Evolutionary conservation across 2,113 vertebrate species (phyloP), one percentile per base, ranked within the genome.

Genomic region (Cyanocitta stelleri): DNA sequence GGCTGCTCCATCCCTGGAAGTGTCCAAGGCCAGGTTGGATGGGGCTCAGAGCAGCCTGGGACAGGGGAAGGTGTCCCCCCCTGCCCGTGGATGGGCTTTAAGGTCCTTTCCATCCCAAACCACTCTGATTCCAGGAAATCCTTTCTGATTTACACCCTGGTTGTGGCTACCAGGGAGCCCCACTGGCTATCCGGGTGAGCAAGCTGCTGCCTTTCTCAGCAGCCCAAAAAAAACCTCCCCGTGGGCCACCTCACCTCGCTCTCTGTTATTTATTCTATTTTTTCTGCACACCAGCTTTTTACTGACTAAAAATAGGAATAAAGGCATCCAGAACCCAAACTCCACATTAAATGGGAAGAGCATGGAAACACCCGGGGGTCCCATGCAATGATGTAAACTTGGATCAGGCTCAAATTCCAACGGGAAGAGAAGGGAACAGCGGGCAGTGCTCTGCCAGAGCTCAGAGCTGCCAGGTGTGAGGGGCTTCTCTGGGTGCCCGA

Each of bases 401-500:
- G 2, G 51, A 8, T 43, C 11, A 30, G 52, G 44, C 21, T 58
- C 4, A 0, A 21, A 41, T 58, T 30, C 8, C 19, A 2, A 44
- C 0, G 39, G 49, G 39, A 55, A 55, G 54, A 23, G 44, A 55
- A 44, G 43, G 6, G 39, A 49, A 39, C 39, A 41, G 39, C 16
- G 6, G 43, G 8, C 9, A 26, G 22, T 1, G 3, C 19, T 69
- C 39, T 64, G 55, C 66, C 52, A 43, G 9, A 27, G 18, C 37
- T 27, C 66, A 8, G 56, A 48, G 15, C 18, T 6, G 2, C 74
- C 23, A 10, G 20, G 9, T 21, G 32, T 12, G 44, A 68, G 39
- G 20, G 48, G 19, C 18, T 63, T 1, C n/a, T 44, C 7, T 16
- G 14, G 4, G 5, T 3, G 1, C 29, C 15, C 1, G 0, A 68